Conservation (phyloP, 2,797 vertebrate species). For the Staurois parvus region DNA sequence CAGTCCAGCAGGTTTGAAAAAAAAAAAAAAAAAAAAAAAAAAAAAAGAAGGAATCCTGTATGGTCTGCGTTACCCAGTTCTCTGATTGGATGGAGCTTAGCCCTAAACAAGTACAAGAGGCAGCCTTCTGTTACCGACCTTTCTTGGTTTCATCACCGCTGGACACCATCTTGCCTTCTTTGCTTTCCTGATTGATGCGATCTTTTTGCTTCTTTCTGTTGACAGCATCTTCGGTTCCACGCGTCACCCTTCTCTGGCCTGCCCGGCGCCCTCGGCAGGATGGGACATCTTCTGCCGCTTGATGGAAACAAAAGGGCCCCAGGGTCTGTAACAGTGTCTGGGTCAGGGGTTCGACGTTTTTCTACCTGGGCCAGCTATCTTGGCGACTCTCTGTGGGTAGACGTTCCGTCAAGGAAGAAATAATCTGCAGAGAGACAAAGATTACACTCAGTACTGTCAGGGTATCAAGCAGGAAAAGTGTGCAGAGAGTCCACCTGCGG, state of each 20-base stretch:
- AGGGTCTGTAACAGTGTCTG: conserved; percentile 93
- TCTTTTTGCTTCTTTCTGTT: conserved; percentile 98
- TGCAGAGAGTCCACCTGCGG: too few relatives aligned
- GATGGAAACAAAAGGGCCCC: conserved; percentile 88
- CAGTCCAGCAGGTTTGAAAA: too few relatives aligned
- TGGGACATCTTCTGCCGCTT: conserved; percentile 98
- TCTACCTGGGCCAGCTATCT: conserved; percentile 98
- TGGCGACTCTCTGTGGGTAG: conserved; percentile 93
- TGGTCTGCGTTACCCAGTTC: too few relatives aligned
- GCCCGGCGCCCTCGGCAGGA: conserved; percentile 79
- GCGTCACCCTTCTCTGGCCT: conserved; percentile 82
- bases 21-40: too few relatives aligned
- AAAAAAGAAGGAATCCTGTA: too few relatives aligned
- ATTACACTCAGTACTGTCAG: background rate
- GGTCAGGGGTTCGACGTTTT: conserved; percentile 98
- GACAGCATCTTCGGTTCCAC: conserved; percentile 82
- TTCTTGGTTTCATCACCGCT: conserved; percentile 77
- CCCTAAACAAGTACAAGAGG: too few relatives aligned
- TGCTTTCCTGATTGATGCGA: conserved; percentile 93
- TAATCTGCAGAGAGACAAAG: conserved; percentile 67
- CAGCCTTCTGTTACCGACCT: conserved; percentile 70
- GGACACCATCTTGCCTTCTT: conserved; percentile 84
- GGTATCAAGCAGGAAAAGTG: background rate
- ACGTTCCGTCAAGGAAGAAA: conserved; percentile 89
- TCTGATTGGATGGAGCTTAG: too few relatives aligned